Evolutionary conservation across 2,888 invertebrate genomes (phyloP).

Genomic region (Tetanocera ferruginea): DNA sequence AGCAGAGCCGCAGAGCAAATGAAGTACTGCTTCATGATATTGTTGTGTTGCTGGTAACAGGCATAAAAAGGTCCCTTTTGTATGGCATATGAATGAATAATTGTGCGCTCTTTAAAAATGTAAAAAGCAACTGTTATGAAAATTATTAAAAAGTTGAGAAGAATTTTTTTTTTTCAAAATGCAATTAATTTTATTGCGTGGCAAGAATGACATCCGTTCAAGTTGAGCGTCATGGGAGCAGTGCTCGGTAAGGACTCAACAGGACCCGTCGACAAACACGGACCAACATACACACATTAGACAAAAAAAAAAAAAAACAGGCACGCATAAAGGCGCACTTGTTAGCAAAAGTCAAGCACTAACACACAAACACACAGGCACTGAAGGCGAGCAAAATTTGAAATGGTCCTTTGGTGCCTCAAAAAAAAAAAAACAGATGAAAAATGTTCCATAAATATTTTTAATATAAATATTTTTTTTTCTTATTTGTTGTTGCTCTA

Average conservation of each 20-base stretch:
- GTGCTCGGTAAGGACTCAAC: background rate
- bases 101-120: slow-evolving; percentile 1
- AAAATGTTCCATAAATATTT: too few relatives aligned
- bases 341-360: too few relatives aligned
- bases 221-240: slow-evolving; percentile 18
- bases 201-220: slow-evolving; percentile 18
- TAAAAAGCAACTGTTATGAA: background rate
- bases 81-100: background rate
- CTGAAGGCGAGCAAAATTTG: too few relatives aligned
- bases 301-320: background rate
- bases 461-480: too few relatives aligned
- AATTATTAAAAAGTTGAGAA: background rate
- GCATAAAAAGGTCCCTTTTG: background rate
- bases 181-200: slow-evolving; percentile 29
- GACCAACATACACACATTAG: background rate
- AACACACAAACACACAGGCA: too few relatives aligned
- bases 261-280: background rate
- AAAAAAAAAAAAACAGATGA: too few relatives aligned
- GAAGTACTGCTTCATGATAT: background rate
- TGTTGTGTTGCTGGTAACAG: background rate
- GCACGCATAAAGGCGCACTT: too few relatives aligned
- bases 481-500: too few relatives aligned
- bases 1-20: background rate
- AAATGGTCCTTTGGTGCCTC: too few relatives aligned
- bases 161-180: slow-evolving; percentile 7